These are phyloP conservation scores for Geopemphigus sp. DNA, from an alignment of 1,140 invertebrate genomes.

Conservation along the genomic window DNA sequence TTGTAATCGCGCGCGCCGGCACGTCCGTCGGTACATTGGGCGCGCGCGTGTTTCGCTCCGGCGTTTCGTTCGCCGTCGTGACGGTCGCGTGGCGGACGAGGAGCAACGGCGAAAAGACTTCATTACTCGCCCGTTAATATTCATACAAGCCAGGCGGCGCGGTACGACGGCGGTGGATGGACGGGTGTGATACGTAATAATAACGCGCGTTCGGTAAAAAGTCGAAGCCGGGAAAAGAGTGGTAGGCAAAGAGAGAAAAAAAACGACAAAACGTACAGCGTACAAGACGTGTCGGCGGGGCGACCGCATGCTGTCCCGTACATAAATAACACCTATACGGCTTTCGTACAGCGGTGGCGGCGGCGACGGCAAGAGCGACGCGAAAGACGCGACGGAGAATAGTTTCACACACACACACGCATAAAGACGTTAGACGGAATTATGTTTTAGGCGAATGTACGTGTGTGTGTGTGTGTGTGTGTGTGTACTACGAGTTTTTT, in stretches of 20 bases:
- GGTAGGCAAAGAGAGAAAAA: neutral
- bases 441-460: neutral
- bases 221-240: too few relatives aligned
- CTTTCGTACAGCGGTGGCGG: neutral
- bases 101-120: neutral
- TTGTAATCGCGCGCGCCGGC: too few relatives aligned
- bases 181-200: too few relatives aligned
- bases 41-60: neutral
- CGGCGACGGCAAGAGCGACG: neutral
- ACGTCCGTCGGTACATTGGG: neutral
- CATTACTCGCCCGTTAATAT: neutral
- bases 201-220: too few relatives aligned
- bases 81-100: neutral
- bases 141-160: too few relatives aligned
- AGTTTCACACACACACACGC: neutral
- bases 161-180: too few relatives aligned
- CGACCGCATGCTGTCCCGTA: slow-evolving; percentile 23
- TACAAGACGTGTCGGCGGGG: neutral
- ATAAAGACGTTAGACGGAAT: too few relatives aligned
- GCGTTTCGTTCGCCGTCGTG: neutral
- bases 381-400: neutral
- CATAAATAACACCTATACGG: slow-evolving; percentile 22
- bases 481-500: neutral
- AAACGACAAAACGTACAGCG: neutral
- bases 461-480: slow-evolving; percentile 3